These are phyloP conservation scores for Drosophila niveifrons DNA, from an alignment of 2,888 invertebrate genomes.

Conservation along the genomic window DNA sequence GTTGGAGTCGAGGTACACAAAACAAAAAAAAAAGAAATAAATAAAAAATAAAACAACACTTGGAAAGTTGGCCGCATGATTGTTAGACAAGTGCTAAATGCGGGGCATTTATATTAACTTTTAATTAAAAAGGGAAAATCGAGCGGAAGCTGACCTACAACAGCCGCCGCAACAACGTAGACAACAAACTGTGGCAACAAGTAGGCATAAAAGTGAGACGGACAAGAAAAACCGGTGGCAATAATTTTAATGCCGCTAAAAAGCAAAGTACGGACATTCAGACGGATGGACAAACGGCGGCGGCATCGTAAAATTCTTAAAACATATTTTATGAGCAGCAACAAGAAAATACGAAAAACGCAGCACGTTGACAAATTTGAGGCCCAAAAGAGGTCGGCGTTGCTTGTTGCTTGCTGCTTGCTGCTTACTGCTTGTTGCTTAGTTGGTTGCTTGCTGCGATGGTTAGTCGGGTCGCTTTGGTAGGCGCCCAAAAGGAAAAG, in stretches of 20 bases:
- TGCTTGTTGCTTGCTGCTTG: conserved; percentile 2
- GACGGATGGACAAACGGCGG: conserved; percentile 46
- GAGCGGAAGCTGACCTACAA: conserved; percentile 68
- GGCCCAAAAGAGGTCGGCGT: conserved; percentile 70
- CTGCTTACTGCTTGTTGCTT: conserved; percentile 12
- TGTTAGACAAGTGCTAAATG: conserved; percentile 78
- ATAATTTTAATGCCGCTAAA: conserved; percentile 70
- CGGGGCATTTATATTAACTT: conserved; percentile 59
- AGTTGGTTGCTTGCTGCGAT: conserved; percentile 47
- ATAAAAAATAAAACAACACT: conserved; percentile 41
- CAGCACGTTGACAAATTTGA: conserved; percentile 77
- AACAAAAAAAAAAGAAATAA: background rate
- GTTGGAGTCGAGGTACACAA: background rate
- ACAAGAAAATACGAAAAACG: conserved; percentile 74
- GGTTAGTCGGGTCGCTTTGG: conserved; percentile 34
- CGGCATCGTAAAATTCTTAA: conserved; percentile 81
- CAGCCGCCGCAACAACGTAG: conserved; percentile 27
- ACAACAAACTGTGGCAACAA: conserved; percentile 44
- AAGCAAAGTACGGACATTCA: conserved; percentile 45
- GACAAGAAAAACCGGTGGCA: conserved; percentile 77
- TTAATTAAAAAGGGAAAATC: conserved; percentile 77
- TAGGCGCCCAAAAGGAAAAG: conserved; percentile 79
- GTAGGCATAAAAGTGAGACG: conserved; percentile 74
- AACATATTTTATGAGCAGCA: conserved; percentile 77
- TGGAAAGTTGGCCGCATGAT: conserved; percentile 63